These are phyloP conservation scores for Epinotia ramella DNA, from an alignment of 2,888 invertebrate genomes.

Conservation along the genomic window DNA sequence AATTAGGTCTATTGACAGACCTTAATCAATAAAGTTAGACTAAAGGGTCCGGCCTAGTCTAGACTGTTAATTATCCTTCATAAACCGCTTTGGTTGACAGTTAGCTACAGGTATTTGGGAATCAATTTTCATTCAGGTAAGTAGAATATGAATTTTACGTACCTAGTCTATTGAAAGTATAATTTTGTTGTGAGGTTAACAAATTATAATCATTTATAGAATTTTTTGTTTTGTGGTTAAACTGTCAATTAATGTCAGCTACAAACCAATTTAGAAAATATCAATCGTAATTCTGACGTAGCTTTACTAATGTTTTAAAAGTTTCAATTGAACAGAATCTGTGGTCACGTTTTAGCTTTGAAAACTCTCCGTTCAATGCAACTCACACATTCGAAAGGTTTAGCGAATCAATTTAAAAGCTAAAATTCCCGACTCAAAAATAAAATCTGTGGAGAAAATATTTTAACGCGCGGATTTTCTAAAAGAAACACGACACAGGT, in stretches of 20 bases:
- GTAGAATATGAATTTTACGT: not conserved
- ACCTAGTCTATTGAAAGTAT: not conserved
- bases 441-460: constrained; percentile 38
- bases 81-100: not conserved
- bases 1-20: constrained; percentile 24
- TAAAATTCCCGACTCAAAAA: constrained; percentile 26
- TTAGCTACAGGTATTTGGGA: not conserved
- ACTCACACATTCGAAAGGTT: constrained; percentile 17
- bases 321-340: constrained; percentile 2
- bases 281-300: not conserved
- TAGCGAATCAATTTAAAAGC: constrained; percentile 43
- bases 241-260: not conserved
- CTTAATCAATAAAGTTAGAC: constrained; percentile 19
- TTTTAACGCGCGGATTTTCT: constrained; percentile 39
- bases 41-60: constrained; percentile 18
- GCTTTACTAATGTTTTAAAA: constrained; percentile 7
- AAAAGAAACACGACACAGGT: constrained; percentile 43
- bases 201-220: not conserved
- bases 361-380: constrained; percentile 26
- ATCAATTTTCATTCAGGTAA: not conserved
- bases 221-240: not conserved
- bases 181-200: too few species aligned
- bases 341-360: constrained; percentile 21
- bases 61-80: not conserved
- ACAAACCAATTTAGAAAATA: not conserved